Conservation (phyloP, 2,797 vertebrate genomes). For the Girardinus metallicus region DNA sequence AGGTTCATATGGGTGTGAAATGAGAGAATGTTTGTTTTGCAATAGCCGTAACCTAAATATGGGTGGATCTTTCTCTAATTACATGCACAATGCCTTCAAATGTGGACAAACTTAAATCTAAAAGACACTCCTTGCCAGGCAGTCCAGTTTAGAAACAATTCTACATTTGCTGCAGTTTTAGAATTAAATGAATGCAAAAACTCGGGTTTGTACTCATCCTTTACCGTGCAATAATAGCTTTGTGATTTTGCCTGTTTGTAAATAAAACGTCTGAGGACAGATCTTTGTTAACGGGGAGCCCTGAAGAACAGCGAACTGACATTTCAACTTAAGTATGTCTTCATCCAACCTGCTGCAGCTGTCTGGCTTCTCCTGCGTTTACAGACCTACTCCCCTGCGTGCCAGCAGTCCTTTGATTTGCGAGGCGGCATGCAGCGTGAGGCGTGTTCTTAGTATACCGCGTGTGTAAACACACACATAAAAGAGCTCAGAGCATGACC, state of each 20-base stretch:
- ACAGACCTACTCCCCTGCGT: slow-evolving; percentile 32
- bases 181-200: background rate
- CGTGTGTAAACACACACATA: slow-evolving; percentile 65
- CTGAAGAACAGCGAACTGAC: slow-evolving; percentile 24
- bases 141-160: background rate
- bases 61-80: background rate
- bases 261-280: background rate
- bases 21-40: background rate
- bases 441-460: slow-evolving; percentile 49
- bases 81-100: background rate
- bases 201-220: background rate
- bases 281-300: slow-evolving; percentile 9
- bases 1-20: background rate
- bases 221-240: background rate
- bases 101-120: background rate
- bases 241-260: background rate
- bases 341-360: slow-evolving; percentile 39
- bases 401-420: slow-evolving; percentile 64
- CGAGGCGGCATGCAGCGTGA: slow-evolving; percentile 54
- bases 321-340: slow-evolving; percentile 42
- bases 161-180: background rate
- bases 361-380: slow-evolving; percentile 26
- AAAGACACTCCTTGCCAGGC: background rate
- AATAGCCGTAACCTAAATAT: background rate
- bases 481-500: slow-evolving; percentile 54